A percentile compares a stretch with the other conserved stretches of the same genome.
These are phyloP conservation scores for Girardinichthys multiradiatus DNA, from an alignment of 2,113 vertebrate species.

Conservation along the genomic window DNA sequence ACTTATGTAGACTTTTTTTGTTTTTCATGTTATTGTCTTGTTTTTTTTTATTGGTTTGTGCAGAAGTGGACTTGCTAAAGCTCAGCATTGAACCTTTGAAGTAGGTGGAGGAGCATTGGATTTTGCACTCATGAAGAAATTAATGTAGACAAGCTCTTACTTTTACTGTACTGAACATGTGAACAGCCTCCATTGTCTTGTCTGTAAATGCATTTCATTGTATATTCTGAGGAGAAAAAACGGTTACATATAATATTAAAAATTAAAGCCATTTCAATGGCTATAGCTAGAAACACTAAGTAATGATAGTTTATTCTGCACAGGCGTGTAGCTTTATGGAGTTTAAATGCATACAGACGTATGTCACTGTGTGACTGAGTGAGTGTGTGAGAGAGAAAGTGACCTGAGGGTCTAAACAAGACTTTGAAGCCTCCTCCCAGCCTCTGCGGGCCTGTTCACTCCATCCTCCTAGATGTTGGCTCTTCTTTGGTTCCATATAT, in stretches of 20 bases:
- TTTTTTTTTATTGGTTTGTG: constrained; percentile 62
- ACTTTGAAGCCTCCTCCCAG: constrained; percentile 79
- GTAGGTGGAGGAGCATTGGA: constrained; percentile 94
- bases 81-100: constrained; percentile 84
- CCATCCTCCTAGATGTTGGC: constrained; percentile 86
- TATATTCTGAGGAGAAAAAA: constrained; percentile 85
- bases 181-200: constrained; percentile 94
- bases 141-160: constrained; percentile 91
- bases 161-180: constrained; percentile 89
- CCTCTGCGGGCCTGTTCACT: constrained; percentile 86
- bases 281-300: constrained; percentile 95
- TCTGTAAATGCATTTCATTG: constrained; percentile 94
- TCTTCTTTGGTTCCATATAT: constrained; percentile 90
- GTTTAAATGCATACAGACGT: constrained; percentile 89
- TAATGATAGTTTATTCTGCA: constrained; percentile 90
- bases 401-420: constrained; percentile 63
- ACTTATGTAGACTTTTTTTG: constrained; percentile 77
- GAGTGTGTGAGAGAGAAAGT: constrained; percentile 36
- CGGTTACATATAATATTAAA: constrained; percentile 89
- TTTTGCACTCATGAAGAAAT: constrained; percentile 97
- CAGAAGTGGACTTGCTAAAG: constrained; percentile 78
- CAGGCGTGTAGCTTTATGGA: constrained; percentile 88
- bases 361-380: constrained; percentile 78
- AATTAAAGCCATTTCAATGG: constrained; percentile 87
- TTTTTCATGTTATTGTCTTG: constrained; percentile 48